A percentile compares a stretch with the other conserved stretches of the same genome.
These are phyloP conservation scores for Cranoglanis bouderius DNA, from an alignment of 2,113 vertebrate genomes.

Conservation along the genomic window DNA sequence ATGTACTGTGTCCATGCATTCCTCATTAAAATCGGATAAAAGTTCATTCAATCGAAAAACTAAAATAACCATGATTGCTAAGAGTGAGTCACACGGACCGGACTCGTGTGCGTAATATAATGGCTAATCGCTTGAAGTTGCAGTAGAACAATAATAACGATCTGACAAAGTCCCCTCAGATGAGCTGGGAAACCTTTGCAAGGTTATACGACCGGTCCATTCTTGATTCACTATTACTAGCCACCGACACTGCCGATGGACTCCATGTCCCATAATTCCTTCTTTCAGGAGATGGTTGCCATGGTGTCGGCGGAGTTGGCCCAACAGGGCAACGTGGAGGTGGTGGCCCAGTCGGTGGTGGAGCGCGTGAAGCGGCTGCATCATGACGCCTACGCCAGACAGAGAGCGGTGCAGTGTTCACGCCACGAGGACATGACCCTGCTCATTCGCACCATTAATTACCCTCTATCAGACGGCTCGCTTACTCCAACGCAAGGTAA, in stretches of 20 bases:
- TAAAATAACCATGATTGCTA: not conserved
- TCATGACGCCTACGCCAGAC: constrained; percentile 86
- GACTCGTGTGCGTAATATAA: not conserved
- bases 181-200: not conserved
- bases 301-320: constrained; percentile 97
- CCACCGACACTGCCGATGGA: not conserved
- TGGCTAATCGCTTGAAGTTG: not conserved
- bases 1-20: not conserved
- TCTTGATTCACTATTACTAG: not conserved
- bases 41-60: not conserved
- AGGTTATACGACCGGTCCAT: not conserved
- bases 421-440: constrained; percentile 97
- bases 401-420: constrained; percentile 84
- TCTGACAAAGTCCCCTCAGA: not conserved
- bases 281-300: constrained; percentile 88
- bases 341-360: constrained; percentile 91
- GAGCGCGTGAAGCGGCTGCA: constrained; percentile 92
- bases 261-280: constrained; percentile 38
- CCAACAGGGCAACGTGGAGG: constrained; percentile 87
- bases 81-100: not conserved
- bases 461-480: constrained; percentile 79
- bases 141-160: not conserved
- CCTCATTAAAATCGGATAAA: not conserved
- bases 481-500: constrained; percentile 86
- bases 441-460: constrained; percentile 91